A percentile compares a stretch with the other conserved stretches of the same genome.
Conservation (phyloP, 2,113 vertebrate species). For the Alexandromys fortis region DNA sequence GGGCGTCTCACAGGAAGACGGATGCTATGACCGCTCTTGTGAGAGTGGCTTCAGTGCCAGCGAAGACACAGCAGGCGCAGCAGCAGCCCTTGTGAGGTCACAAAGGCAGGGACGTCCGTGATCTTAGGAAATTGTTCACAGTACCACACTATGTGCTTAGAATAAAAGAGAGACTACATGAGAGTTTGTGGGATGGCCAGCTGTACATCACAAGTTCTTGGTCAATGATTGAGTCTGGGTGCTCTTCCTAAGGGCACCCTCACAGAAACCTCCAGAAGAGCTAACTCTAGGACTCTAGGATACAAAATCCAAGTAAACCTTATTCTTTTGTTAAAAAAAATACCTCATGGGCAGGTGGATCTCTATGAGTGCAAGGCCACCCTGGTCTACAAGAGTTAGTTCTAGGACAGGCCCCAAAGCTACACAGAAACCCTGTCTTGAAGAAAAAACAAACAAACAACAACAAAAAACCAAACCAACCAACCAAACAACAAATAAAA, state of each 20-base stretch:
- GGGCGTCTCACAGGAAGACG: neutral
- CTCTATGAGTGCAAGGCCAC: too few relatives aligned
- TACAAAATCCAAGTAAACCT: neutral
- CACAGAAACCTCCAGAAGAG: neutral
- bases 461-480: too few relatives aligned
- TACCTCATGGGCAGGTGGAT: too few relatives aligned
- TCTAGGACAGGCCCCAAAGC: too few relatives aligned
- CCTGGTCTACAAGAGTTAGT: too few relatives aligned
- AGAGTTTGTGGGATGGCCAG: neutral
- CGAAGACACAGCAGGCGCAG: fast-evolving
- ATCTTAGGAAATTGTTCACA: neutral
- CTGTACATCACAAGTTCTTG: neutral
- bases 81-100: neutral
- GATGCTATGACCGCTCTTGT: neutral
- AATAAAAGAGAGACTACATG: neutral
- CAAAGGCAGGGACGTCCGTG: neutral
- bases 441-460: too few relatives aligned
- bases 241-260: neutral
- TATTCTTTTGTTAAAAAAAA: neutral
- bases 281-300: neutral
- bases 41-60: neutral
- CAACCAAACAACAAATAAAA: neutral
- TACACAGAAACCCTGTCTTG: too few relatives aligned
- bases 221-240: neutral
- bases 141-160: neutral